These are phyloP conservation scores for Pongo pygmaeus DNA, from an alignment of 2,113 vertebrate species.

Conservation along the genomic window DNA sequence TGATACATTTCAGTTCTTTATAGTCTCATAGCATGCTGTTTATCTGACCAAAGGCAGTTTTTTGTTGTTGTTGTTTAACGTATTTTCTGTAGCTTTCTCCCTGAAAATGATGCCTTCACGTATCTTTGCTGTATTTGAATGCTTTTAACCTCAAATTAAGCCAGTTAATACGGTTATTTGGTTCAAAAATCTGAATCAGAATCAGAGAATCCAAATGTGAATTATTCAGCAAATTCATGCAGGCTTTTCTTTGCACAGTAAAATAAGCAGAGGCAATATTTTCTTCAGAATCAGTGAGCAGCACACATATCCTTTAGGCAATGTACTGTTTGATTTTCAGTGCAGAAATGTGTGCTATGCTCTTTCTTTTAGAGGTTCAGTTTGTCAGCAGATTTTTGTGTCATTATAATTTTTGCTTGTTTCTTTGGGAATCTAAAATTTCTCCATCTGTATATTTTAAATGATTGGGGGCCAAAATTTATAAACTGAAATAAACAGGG, in stretches of 20 bases:
- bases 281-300: constrained; percentile 6
- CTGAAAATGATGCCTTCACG: background rate
- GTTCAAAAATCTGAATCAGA: background rate
- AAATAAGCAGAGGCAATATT: constrained; percentile 4
- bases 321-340: background rate
- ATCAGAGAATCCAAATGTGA: constrained; percentile 16
- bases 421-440: constrained; percentile 33
- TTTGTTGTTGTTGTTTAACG: background rate
- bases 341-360: background rate
- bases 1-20: background rate
- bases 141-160: background rate
- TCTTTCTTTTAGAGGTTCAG: background rate
- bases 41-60: background rate
- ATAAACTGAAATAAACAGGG: background rate
- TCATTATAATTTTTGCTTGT: constrained; percentile 25
- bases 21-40: background rate
- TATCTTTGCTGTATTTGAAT: background rate
- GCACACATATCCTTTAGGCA: constrained; percentile 17
- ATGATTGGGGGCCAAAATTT: background rate
- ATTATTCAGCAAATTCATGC: background rate
- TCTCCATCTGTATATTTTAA: constrained; percentile 5
- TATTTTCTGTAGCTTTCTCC: background rate
- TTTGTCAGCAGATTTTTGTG: constrained; percentile 44
- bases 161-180: background rate
- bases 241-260: constrained; percentile 22